Base-by-base conservation (phyloP, 2,113 vertebrate genomes). In the Herpailurus yagouaroundi region DNA sequence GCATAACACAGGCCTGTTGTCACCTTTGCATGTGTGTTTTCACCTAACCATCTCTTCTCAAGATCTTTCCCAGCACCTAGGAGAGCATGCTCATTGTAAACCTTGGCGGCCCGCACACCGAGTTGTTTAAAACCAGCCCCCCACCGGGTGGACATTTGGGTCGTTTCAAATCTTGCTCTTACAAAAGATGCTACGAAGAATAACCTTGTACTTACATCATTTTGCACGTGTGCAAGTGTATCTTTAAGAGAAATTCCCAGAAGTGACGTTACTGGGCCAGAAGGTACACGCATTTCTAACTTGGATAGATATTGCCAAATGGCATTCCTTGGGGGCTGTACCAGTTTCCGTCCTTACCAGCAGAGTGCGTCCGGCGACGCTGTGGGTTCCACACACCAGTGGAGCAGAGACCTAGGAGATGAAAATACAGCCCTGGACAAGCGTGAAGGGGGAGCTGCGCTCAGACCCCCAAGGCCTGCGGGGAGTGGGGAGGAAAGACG, bases 101-200 rank as follows among this genome's bases (percentile, higher is more conserved):
- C 25, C 60, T 38, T 16, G 45, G 7, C 1, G 1, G 5, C 0
- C 1, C 57, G 16, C 7, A 2, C 33, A 3, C 76, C 5, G 0
- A 11, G 25, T 4, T 55, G 14, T 10, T 68, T 29, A 33, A 76
- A 33, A 76, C 29, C 5, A 0, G 29, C 38, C 6, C 50, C 45
- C 57, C 57, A 13, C 8, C 15, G 60, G 69, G 48, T 33, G 69
- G 88, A 79, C 74, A 19, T 64, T 27, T 64, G 60, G 25, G 76
- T 52, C 1, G 1, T 48, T 81, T 80, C 69, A n/a, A 25, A 68
- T 79, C 36, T 80, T 71, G 36, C 73, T 60, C 19, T 88, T 60
- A 15, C 57, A 50, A 21, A 55, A 21, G 57, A 36, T 29, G 80
- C 80, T 93, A 25, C 79, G 27, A 7, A 91, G 93, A 89, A 69